Percentiles rank a stretch among this genome's conserved stretches.
phyloP scores from a whole-genome alignment of 2,888 invertebrate species.

The Gibbula magus region DNA sequence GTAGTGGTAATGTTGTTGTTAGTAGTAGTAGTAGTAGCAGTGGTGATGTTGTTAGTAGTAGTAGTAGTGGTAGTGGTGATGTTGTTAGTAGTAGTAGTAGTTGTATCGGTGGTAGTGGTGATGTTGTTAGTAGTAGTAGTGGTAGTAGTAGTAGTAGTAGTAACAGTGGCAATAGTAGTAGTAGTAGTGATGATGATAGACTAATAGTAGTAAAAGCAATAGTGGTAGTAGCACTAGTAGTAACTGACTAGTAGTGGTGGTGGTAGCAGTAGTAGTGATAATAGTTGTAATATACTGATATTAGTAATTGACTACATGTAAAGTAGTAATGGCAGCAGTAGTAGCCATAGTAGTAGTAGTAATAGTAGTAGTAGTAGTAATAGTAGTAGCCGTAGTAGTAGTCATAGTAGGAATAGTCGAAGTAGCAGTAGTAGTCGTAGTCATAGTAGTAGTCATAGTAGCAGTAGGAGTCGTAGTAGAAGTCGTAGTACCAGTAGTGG shows the following conservation, averaged over 20 bases:
- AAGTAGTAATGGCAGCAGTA: conserved; percentile 31
- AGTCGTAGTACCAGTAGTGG: conserved; percentile 3
- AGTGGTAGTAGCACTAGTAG: not conserved
- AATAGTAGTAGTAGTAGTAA: conserved; percentile 29
- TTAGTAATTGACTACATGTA: conserved; percentile 10
- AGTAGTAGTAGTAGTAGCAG: too few relatives aligned
- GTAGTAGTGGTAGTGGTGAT: too few relatives aligned
- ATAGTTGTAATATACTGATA: conserved; percentile 26
- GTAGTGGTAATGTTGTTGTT: too few relatives aligned
- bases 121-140: too few relatives aligned
- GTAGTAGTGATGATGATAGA: too few relatives aligned
- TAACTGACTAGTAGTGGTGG: conserved; percentile 28
- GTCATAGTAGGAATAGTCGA: conserved; percentile 3
- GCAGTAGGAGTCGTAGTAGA: too few relatives aligned
- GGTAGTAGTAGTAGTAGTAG: not conserved
- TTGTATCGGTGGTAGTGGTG: not conserved
- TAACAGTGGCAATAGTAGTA: not conserved
- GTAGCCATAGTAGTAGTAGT: conserved; percentile 32
- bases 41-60: too few relatives aligned
- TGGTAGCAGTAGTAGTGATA: conserved; percentile 24
- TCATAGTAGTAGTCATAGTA: too few relatives aligned
- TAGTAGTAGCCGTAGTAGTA: too few relatives aligned
- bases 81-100: not conserved
- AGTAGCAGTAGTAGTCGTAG: too few relatives aligned
- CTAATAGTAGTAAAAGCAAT: too few relatives aligned